Evolutionary conservation across 2,888 invertebrate genomes (phyloP).

Genomic region (Mamestra brassicae): DNA sequence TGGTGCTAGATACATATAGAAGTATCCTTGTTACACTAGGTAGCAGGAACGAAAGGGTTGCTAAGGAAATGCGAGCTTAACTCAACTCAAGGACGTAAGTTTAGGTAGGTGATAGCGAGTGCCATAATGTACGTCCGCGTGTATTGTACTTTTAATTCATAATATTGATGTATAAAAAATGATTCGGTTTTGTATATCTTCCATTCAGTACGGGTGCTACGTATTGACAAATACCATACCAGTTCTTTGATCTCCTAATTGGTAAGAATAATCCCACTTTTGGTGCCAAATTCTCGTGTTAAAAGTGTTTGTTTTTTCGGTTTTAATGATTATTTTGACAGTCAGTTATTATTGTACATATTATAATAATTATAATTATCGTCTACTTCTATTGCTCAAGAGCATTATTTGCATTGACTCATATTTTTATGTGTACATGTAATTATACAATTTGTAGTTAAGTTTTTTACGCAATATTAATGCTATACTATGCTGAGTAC

Average conservation of each 20-base stretch:
- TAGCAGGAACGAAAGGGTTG: conserved; percentile 14
- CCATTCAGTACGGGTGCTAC: conserved; percentile 38
- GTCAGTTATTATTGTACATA: conserved; percentile 55
- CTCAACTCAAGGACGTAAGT: conserved; percentile 12
- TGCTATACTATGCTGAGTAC: conserved; percentile 35
- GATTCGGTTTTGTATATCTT: conserved; percentile 50
- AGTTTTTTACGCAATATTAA: conserved; percentile 57
- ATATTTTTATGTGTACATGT: conserved; percentile 46
- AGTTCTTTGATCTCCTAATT: conserved; percentile 60
- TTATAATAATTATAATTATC: conserved; percentile 43
- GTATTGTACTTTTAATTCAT: conserved; percentile 64
- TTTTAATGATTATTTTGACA: conserved; percentile 35
- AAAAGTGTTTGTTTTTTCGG: conserved; percentile 46
- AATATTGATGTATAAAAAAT: conserved; percentile 56
- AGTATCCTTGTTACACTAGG: conserved; percentile 20
- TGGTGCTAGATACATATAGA: conserved; percentile 67
- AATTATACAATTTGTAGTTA: conserved; percentile 56
- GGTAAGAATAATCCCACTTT: conserved; percentile 54
- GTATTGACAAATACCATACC: conserved; percentile 32
- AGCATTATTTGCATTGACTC: conserved; percentile 63
- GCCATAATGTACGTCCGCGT: conserved; percentile 68
- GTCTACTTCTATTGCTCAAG: conserved; percentile 66
- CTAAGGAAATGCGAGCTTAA: conserved; percentile 21
- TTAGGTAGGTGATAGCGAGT: conserved; percentile 55
- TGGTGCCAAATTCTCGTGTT: conserved; percentile 59